Evolutionary conservation across 2,888 invertebrate genomes (phyloP), one percentile per base, ranked within the genome.

Genomic region (Drosophila engyochracea): DNA sequence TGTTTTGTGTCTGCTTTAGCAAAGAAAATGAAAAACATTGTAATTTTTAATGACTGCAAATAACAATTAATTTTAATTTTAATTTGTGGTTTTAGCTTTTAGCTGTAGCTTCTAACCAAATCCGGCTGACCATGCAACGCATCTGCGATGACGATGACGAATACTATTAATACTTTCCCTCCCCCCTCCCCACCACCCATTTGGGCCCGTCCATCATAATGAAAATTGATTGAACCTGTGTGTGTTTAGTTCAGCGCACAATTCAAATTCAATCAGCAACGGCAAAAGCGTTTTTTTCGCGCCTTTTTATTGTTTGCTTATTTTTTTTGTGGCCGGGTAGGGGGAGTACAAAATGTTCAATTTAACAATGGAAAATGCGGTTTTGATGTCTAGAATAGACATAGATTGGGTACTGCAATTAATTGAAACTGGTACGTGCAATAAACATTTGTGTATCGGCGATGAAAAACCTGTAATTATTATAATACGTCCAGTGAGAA

Each of bases 31-130:
- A 14, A 57, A 57, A 57, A 39, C 74, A 84, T 72, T 76, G 77
- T 74, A 73, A 72, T 69, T 69, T 54, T 86, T 86, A 79, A 86
- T 89, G 77, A 80, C n/a, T 39, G 60, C 74, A 66, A 70, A 88
- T 90, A 90, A 89, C 83, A 82, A 88, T 88, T 82, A 77, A 79
- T 85, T 79, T 87, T 82, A 75, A 90, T 81, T 71, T 66, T 69
- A 69, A 73, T 85, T 84, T 70, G 70, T 67, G 55, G 54, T 9
- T 25, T 47, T 25, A 47, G 47, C 63, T 67, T 75, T 75, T 72
- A 69, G 85, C 82, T 35, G 68, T 37, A n/a, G 88, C 79, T 57
- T 83, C 67, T 59, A 72, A 60, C 49, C 80, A 63, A 75, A 69
- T 64, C 31, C 54, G 49, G 68, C 68, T 65, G 69, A 58, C 52